phyloP scores from a whole-genome alignment of 2,888 invertebrate species.

The Callinectes sapidus region DNA sequence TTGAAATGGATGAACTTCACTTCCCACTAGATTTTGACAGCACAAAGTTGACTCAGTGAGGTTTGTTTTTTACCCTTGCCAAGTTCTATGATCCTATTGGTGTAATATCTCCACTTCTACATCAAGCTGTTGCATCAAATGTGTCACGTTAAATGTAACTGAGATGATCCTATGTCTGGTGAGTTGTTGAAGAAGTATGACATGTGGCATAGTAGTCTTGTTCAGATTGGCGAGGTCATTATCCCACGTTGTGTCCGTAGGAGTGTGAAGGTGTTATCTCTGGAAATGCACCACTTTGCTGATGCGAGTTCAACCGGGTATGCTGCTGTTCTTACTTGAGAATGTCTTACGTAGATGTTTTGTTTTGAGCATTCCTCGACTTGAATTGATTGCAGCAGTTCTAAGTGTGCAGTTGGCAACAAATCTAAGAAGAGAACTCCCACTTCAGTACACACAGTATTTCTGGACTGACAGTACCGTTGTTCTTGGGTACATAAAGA shows the following conservation, averaged over 20 bases:
- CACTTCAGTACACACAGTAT: background rate
- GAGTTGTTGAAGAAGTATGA: constrained; percentile 21
- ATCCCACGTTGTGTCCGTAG: background rate
- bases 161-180: background rate
- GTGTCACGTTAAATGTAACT: background rate
- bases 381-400: constrained; percentile 38
- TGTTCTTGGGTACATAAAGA: constrained; percentile 45
- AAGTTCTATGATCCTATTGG: constrained; percentile 29
- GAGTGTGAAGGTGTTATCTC: background rate
- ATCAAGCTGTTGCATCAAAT: constrained; percentile 40
- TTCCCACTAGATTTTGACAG: background rate
- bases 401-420: background rate
- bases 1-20: background rate
- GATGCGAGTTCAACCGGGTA: constrained; percentile 24
- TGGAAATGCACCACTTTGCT: constrained; percentile 38
- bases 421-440: background rate
- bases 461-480: constrained; percentile 56
- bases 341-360: background rate
- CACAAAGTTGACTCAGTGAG: background rate
- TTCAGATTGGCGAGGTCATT: constrained; percentile 13
- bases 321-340: constrained; percentile 37
- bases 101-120: constrained; percentile 23
- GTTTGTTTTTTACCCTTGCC: constrained; percentile 12
- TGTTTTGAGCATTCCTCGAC: constrained; percentile 32
- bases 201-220: background rate